Evolutionary conservation across 2,797 vertebrate genomes (phyloP).

Genomic region (Coreius guichenoti): DNA sequence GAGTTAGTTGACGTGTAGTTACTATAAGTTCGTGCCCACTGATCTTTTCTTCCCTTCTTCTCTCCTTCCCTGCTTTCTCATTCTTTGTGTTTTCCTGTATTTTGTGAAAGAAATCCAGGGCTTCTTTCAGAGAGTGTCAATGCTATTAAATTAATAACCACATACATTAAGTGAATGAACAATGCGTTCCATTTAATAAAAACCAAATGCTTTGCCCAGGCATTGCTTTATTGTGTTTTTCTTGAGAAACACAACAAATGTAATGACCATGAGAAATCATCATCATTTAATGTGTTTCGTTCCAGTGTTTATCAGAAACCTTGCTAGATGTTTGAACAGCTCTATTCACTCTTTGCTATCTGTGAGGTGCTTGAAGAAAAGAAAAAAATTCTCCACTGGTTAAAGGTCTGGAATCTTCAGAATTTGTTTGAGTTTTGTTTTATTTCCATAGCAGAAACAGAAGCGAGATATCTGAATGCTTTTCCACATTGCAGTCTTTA

Average conservation of each 20-base stretch:
- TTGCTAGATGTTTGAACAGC: slow-evolving; percentile 24
- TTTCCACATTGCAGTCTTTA: slow-evolving; percentile 17
- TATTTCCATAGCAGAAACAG: not conserved
- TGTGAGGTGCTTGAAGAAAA: not conserved
- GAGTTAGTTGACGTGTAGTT: not conserved
- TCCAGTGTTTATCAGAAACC: slow-evolving; percentile 24
- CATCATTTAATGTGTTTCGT: slow-evolving; percentile 17
- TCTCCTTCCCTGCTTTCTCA: not conserved
- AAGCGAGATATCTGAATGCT: not conserved
- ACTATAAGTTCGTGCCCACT: not conserved
- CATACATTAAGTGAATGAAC: slow-evolving; percentile 11
- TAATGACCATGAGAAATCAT: slow-evolving; percentile 34
- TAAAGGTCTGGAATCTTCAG: not conserved
- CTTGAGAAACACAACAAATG: slow-evolving; percentile 36
- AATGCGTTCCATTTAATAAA: slow-evolving; percentile 2
- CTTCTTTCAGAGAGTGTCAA: not conserved
- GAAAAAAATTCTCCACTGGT: not conserved
- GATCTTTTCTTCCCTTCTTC: not conserved
- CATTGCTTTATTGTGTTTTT: slow-evolving; percentile 39
- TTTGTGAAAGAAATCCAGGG: not conserved
- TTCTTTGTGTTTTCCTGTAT: not conserved
- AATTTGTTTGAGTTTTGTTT: not conserved
- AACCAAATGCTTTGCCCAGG: not conserved
- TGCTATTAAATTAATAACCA: slow-evolving; percentile 18
- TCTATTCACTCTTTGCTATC: slow-evolving; percentile 13